Base-by-base conservation (phyloP, 2,113 vertebrate genomes). In the Heterotilapia buettikoferi region DNA sequence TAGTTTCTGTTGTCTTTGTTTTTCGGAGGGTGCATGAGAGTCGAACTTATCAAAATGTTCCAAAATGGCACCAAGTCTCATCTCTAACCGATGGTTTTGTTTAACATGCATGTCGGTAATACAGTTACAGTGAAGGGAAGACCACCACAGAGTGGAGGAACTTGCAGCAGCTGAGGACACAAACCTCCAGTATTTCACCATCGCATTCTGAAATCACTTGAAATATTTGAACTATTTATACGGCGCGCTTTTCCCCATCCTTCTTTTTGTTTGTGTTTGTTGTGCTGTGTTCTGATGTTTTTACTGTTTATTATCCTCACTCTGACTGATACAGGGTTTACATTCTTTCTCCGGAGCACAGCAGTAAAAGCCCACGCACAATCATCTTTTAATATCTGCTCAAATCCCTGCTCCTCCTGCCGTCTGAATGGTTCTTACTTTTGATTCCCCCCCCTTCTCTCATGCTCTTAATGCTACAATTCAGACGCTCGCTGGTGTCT, bases 331-430 rank as follows among this genome's bases (percentile, higher is more conserved):
- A 90, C 88, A 82, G 92, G 92, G 92, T 95, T 95, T 96, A 93
- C 88, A 90, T 94, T 94, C 93, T 92, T 95, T 92, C 94, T 92
- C 89, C 9, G 91, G 90, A 95, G 94, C 91, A 78, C 73, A 89
- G 86, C 86, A 84, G 88, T 92, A 89, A 83, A 89, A 94, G 91
- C 96, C 95, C 96, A 96, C 95, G 91, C 96, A 94, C 95, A 92
- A 95, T 95, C 94, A 93, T 96, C 94, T 95, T 96, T 96, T 97
- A 96, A 95, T 96, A 96, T 96, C 92, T 94, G 94, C 95, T 92
- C 91, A 95, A 95, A 95, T 92, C 89, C 93, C 89, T 56, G 91
- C 92, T 93, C 92, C 90, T 90, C 90, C 91, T 87, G 90, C 89
- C 66, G 76, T 86, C 91, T 94, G 84, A 92, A 93, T 93, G 93